Conservation (phyloP, 2,113 vertebrate species). For the Dicaeum eximium region DNA sequence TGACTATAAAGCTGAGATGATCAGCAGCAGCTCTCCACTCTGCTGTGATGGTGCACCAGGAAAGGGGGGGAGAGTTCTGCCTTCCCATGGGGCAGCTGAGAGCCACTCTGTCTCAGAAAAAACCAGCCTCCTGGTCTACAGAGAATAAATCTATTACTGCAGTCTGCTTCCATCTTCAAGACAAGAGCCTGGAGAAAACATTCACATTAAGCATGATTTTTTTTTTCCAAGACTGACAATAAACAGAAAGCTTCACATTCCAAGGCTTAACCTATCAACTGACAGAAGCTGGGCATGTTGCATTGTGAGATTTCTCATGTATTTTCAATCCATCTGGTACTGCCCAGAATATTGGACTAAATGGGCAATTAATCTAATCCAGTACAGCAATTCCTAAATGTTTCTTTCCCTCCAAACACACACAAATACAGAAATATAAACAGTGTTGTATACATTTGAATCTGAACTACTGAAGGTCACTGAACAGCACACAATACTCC, state of each 20-base stretch:
- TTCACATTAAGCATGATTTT: background rate
- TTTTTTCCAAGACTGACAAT: background rate
- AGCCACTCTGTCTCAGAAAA: background rate
- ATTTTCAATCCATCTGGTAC: conserved; percentile 19
- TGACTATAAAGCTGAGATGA: accelerated
- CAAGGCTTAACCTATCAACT: background rate
- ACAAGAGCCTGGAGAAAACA: conserved; percentile 12
- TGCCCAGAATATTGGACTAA: background rate
- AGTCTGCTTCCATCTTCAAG: background rate
- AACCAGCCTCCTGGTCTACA: background rate
- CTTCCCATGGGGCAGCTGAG: background rate
- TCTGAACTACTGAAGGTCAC: background rate
- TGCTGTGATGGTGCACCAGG: background rate
- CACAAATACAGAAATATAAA: background rate
- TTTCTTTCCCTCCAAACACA: background rate
- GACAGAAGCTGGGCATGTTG: background rate
- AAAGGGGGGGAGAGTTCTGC: background rate
- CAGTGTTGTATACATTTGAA: background rate
- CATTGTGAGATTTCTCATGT: background rate
- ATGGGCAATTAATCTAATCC: background rate
- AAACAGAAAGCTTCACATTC: background rate
- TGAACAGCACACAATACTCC: background rate
- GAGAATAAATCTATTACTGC: conserved; percentile 18
- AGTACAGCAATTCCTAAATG: background rate
- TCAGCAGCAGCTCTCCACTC: background rate